Percentiles rank a stretch among this genome's conserved stretches.
phyloP scores from a whole-genome alignment of 2,888 invertebrate species.

The Dryadula phaetusa region DNA sequence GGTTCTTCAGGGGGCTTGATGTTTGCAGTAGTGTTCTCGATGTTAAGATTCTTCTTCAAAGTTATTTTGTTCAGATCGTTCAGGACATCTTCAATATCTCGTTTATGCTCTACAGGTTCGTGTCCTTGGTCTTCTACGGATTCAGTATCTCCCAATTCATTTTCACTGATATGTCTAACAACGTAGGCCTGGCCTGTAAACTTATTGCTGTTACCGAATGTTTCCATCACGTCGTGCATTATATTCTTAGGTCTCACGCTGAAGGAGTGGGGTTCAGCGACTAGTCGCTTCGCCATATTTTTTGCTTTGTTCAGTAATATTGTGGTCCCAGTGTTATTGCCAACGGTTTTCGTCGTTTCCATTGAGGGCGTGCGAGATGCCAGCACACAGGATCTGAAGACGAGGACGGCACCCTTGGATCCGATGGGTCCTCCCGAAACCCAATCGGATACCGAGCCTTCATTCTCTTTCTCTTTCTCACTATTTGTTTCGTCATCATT shows the following conservation, averaged over 20 bases:
- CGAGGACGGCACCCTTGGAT: constrained; percentile 86
- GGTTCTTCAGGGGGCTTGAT: constrained; percentile 73
- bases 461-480: constrained; percentile 61
- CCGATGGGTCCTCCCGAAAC: constrained; percentile 85
- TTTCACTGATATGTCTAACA: constrained; percentile 71
- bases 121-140: constrained; percentile 68
- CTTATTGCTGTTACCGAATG: constrained; percentile 69
- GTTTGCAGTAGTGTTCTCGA: constrained; percentile 78
- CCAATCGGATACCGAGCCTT: constrained; percentile 78
- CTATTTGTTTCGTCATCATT: constrained; percentile 67
- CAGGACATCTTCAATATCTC: constrained; percentile 77
- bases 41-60: constrained; percentile 73
- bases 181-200: constrained; percentile 66
- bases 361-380: constrained; percentile 75
- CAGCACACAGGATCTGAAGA: constrained; percentile 87
- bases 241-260: constrained; percentile 73
- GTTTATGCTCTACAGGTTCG: constrained; percentile 63
- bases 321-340: constrained; percentile 73
- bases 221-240: constrained; percentile 81
- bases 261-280: constrained; percentile 73
- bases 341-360: constrained; percentile 74
- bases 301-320: constrained; percentile 77
- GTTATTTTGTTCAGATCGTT: constrained; percentile 78
- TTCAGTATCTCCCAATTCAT: constrained; percentile 61
- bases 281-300: constrained; percentile 74